phyloP scores from a whole-genome alignment of 2,113 vertebrate genomes.

The Panthera uncia region DNA sequence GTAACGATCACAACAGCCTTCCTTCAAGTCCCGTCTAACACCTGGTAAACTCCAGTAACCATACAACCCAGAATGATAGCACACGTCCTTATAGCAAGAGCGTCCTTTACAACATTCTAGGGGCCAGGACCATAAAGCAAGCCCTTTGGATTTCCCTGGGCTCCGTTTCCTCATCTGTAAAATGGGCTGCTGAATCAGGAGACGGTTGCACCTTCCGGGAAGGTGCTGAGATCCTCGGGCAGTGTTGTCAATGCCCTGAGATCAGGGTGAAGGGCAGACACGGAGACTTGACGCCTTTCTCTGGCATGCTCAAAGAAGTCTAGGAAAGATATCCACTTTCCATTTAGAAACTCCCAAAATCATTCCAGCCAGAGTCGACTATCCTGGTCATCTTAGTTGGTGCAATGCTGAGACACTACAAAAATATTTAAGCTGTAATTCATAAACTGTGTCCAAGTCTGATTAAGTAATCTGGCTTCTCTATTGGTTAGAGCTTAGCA shows the following conservation, averaged over 20 bases:
- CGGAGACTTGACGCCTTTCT: neutral
- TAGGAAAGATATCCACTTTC: neutral
- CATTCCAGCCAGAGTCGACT: neutral
- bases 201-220: neutral
- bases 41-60: neutral
- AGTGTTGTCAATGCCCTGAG: accelerated
- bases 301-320: accelerated
- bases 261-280: neutral
- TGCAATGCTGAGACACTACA: neutral
- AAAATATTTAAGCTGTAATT: neutral
- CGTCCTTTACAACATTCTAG: neutral
- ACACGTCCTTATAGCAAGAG: accelerated
- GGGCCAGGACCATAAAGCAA: accelerated
- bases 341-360: neutral
- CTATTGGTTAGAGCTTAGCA: neutral
- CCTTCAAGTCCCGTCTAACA: neutral
- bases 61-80: too few species aligned
- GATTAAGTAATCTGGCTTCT: neutral
- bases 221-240: neutral
- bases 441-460: neutral
- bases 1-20: neutral
- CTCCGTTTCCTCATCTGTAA: neutral
- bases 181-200: neutral
- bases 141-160: neutral
- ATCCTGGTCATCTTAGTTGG: too few species aligned